phyloP scores from a whole-genome alignment of 2,113 vertebrate species.

The Sylvietta virens region DNA sequence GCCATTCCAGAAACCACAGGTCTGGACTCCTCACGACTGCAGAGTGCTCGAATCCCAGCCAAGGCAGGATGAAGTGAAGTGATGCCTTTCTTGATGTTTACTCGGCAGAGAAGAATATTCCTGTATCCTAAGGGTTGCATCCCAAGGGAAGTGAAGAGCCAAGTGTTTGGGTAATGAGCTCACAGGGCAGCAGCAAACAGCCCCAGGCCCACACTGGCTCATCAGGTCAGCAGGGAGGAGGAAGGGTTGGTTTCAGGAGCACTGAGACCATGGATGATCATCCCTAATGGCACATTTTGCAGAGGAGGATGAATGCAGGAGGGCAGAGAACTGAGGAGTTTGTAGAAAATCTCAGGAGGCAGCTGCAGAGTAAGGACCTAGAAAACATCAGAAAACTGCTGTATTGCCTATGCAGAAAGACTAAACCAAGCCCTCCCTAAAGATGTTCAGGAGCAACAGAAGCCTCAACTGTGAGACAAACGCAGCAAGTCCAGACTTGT shows the following conservation, averaged over 20 bases:
- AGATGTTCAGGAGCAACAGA: background rate
- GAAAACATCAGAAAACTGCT: background rate
- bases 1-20: background rate
- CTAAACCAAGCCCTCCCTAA: background rate
- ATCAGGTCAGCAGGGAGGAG: background rate
- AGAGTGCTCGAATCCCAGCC: background rate
- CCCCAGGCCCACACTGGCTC: background rate
- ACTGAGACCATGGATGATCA: background rate
- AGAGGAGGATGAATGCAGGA: background rate
- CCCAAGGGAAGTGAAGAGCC: background rate
- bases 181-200: rapidly evolving
- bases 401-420: background rate
- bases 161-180: background rate
- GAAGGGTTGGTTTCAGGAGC: background rate
- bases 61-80: background rate
- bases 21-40: background rate
- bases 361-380: background rate
- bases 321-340: background rate
- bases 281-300: background rate
- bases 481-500: background rate
- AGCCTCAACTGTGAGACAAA: background rate
- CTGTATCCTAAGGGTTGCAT: background rate
- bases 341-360: background rate
- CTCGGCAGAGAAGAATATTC: background rate
- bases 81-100: background rate